These are phyloP conservation scores for Netelia virgata DNA, from an alignment of 2,888 invertebrate species.

Conservation along the genomic window DNA sequence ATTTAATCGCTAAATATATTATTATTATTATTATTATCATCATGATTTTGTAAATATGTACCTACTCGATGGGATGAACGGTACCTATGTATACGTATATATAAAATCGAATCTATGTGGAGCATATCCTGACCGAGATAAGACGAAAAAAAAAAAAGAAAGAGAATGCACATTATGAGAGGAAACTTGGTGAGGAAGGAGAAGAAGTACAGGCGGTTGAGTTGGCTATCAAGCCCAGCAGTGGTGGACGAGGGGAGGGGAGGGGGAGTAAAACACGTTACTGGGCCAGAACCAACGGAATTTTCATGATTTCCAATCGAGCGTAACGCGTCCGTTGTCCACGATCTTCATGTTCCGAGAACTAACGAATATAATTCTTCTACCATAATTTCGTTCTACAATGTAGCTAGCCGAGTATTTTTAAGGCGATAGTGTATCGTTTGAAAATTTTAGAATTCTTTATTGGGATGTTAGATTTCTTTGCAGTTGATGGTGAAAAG, in stretches of 20 bases:
- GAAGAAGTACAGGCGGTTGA: constrained; percentile 10
- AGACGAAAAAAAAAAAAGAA: constrained; percentile 25
- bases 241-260: constrained; percentile 34
- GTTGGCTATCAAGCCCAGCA: neutral
- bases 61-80: neutral
- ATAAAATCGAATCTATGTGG: constrained; percentile 43
- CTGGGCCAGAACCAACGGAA: constrained; percentile 61
- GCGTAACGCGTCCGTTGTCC: constrained; percentile 67
- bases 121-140: constrained; percentile 53
- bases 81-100: neutral
- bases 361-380: constrained; percentile 19
- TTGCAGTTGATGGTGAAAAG: no score
- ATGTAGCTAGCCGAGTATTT: neutral
- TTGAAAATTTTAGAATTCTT: no score
- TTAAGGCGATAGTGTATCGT: neutral
- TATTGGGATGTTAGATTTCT: no score
- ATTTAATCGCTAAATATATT: no score
- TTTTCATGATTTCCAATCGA: constrained; percentile 71
- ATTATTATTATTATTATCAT: no score
- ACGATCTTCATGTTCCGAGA: constrained; percentile 44
- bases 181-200: neutral
- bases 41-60: neutral
- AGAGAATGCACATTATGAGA: constrained; percentile 39
- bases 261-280: constrained; percentile 51
- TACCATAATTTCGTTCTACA: neutral